Evolutionary conservation across 2,113 vertebrate species (phyloP).

Genomic region (Corynorhinus townsendii): DNA sequence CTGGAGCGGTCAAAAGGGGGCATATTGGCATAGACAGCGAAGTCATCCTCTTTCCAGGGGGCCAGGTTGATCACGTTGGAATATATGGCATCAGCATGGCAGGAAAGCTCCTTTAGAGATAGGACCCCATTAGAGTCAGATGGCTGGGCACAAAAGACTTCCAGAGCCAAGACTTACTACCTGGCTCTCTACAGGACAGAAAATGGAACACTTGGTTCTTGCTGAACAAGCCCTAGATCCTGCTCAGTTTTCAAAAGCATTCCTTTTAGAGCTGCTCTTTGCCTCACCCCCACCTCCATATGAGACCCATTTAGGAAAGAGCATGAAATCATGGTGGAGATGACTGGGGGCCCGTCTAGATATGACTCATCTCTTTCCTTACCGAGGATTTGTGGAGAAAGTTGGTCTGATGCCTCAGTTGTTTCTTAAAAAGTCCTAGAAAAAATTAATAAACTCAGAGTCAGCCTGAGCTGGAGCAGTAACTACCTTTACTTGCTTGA

Average conservation of each 20-base stretch:
- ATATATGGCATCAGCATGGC: conserved; percentile 18
- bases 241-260: neutral
- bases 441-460: conserved; percentile 29
- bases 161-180: neutral
- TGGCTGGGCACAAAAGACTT: neutral
- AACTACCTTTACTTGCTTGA: neutral
- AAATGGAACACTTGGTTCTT: neutral
- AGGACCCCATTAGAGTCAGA: neutral
- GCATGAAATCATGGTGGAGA: neutral
- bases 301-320: neutral
- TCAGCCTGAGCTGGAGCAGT: neutral
- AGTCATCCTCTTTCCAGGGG: neutral
- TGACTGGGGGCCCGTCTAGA: neutral
- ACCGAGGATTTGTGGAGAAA: conserved; percentile 32
- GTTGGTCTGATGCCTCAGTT: conserved; percentile 25
- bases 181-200: accelerated
- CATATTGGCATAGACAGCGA: conserved; percentile 29
- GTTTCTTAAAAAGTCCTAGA: conserved; percentile 56
- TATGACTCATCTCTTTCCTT: neutral
- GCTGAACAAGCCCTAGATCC: neutral
- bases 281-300: neutral
- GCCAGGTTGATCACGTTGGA: conserved; percentile 31
- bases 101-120: conserved; percentile 17
- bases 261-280: neutral
- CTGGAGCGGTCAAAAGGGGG: neutral